These are phyloP conservation scores for Dryobates pubescens DNA, from an alignment of 2,797 vertebrate genomes.

Conservation along the genomic window DNA sequence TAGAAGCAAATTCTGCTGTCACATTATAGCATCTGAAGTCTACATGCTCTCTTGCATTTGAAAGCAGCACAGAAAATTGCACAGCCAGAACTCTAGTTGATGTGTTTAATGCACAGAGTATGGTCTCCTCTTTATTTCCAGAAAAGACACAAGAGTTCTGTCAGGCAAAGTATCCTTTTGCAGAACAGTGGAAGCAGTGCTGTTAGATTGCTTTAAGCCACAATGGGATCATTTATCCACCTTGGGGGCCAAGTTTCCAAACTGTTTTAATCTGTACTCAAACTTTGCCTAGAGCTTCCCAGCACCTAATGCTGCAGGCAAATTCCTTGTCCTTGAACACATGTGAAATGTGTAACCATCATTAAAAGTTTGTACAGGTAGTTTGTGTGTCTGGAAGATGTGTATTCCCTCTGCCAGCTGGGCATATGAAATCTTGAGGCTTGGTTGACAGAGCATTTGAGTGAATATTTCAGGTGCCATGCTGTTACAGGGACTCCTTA, in stretches of 20 bases:
- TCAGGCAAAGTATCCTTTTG: not conserved
- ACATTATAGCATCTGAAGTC: conserved; percentile 38
- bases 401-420: not conserved
- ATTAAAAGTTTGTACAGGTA: not conserved
- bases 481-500: not conserved
- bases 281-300: not conserved
- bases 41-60: conserved; percentile 11
- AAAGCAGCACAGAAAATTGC: conserved; percentile 30
- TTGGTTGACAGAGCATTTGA: conserved; percentile 1
- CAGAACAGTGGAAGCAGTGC: not conserved
- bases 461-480: not conserved
- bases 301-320: not conserved
- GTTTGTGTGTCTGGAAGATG: not conserved
- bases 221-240: not conserved
- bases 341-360: not conserved
- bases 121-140: not conserved
- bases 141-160: not conserved
- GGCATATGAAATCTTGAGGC: not conserved
- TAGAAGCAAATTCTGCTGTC: conserved; percentile 61
- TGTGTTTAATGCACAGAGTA: not conserved
- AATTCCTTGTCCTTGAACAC: not conserved
- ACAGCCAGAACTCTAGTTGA: not conserved
- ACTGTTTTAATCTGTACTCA: not conserved
- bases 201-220: not conserved
- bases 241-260: not conserved